Base-by-base conservation (phyloP, 2,888 invertebrate species). In the Rhingia campestris region DNA sequence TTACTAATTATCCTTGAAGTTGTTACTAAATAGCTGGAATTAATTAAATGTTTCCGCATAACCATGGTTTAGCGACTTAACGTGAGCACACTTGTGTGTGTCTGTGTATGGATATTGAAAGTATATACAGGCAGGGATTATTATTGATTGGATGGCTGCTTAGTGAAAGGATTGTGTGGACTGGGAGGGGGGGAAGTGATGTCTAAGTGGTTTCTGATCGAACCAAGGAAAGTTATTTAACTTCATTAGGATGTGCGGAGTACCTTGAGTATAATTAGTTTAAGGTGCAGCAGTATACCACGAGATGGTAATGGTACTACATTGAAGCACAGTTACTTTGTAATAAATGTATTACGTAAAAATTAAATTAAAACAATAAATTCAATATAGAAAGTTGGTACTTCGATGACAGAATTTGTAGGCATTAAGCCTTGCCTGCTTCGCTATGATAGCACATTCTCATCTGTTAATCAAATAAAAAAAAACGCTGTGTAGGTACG, bases 1-100 rank as follows among this genome's bases (percentile, higher is more conserved):
- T 80, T 74, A 58, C 84, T 74, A 84, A 84, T 84, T 84, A 84
- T 80, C 80, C 80, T 75, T 75, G 70, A 84, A 84, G 69, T 74
- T 80, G 84, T 74, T 80, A 70, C 80, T 84, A 79, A 84, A 79
- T 79, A 79, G 81, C 59, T 70, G 64, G 54, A 84, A 84, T 84
- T 80, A 84, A 80, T 84, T 84, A 84, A 80, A 84, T 61, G 69
- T 49, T 70, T 66, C 74, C 74, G 74, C 73, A 84, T 59, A 59
- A 51, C 12, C 30, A 74, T 69, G 69, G 49, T 59, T 53, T 67
- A 58, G 67, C 49, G 54, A 73, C 43, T n/a, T n/a, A n/a, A n/a
- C n/a, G n/a, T 69, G 37, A 47, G 47, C 64, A 64, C 22, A 37
- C 35, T 32, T 30, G 14, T 54, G 37, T 35, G 58, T 35, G 7